Evolutionary conservation across 2,888 invertebrate genomes (phyloP).

Genomic region (Camponotus fellah): DNA sequence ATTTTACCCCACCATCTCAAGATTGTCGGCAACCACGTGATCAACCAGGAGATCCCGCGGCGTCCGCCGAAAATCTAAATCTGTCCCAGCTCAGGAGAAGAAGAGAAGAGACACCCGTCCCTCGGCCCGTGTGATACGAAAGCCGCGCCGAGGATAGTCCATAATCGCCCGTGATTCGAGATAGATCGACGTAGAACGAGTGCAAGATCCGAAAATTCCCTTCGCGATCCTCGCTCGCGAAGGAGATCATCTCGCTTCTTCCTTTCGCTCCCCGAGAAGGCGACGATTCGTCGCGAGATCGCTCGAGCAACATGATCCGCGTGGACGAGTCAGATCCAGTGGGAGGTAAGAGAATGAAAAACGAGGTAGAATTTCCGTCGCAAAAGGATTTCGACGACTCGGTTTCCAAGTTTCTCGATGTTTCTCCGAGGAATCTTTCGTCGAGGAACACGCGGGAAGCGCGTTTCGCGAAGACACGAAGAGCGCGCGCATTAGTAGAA

Average conservation of each 20-base stretch:
- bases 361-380: neutral
- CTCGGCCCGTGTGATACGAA: conserved; percentile 67
- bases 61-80: conserved; percentile 85
- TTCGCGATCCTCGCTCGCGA: neutral
- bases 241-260: neutral
- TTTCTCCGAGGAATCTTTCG: neutral
- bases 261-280: neutral
- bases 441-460: neutral
- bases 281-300: conserved; percentile 17
- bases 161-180: conserved; percentile 80
- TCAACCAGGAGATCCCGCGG: conserved; percentile 80
- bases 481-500: neutral
- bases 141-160: conserved; percentile 78
- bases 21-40: conserved; percentile 70
- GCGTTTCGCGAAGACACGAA: neutral
- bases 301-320: conserved; percentile 90
- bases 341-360: conserved; percentile 91
- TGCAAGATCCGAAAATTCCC: neutral
- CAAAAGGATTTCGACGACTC: neutral
- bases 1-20: conserved; percentile 28
- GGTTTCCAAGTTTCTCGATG: neutral
- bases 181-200: conserved; percentile 71
- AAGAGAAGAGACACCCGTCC: conserved; percentile 65
- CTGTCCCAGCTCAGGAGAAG: conserved; percentile 80
- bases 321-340: conserved; percentile 96